Base-by-base conservation (phyloP, 2,113 vertebrate species). In the Oryzias celebensis region DNA sequence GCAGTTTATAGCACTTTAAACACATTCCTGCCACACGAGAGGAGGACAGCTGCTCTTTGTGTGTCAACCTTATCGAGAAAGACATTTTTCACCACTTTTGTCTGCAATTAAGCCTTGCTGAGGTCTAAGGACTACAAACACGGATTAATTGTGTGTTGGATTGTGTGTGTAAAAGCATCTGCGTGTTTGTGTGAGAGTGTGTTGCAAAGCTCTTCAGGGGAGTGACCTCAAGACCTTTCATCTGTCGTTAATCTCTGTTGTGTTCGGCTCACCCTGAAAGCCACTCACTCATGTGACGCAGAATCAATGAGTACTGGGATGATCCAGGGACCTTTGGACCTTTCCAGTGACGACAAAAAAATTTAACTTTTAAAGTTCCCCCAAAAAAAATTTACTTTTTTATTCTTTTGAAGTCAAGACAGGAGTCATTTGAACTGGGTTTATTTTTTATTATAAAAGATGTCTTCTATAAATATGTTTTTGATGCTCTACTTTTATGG, bases 171-270 rank as follows among this genome's bases (percentile, higher is more conserved):
- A 36, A 36, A 12, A 36, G 36, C 36, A 36, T 36, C 36, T 36
- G 36, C 48, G 47, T 6, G 20, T 51, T n/a, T 66, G 53, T 62
- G 55, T 49, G 36, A 28, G 46, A 51, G 52, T 66, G 28, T 74
- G 65, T 59, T 6, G 45, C 55, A 71, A 67, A 76, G 72, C 60
- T 67, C 61, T 54, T 31, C 8, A 64, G 52, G 43, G 49, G 59
- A 43, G 63, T 77, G 79, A 89, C 82, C 82, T 80, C 46, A n/a
- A 75, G 73, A 79, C 73, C 69, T 79, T 62, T 78, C 45, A 73
- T 67, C 66, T 54, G 59, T 71, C 55, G 45, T 78, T 83, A 74
- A 72, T 81, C 71, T 75, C 68, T 51, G 22, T 41, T 74, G 61
- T 75, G 50, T 65, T 61, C 62, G 58, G 65, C 36, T 52, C 63